These are phyloP conservation scores for Geodia barretti DNA, from an alignment of 37 sponge, comb jelly and placozoan genomes.

Conservation along the genomic window DNA sequence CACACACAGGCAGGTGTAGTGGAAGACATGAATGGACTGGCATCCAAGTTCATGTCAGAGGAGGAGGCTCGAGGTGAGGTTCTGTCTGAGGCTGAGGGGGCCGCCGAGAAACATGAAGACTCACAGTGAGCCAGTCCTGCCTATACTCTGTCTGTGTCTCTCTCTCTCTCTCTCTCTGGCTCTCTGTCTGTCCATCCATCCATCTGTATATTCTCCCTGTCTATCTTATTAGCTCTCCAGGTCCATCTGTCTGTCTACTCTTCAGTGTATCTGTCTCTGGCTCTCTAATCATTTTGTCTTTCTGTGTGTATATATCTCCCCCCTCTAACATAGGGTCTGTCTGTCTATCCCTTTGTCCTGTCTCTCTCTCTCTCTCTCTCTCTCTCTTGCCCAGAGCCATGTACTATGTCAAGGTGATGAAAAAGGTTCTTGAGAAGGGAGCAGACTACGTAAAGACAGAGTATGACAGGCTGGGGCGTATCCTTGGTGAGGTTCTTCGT, in stretches of 20 bases:
- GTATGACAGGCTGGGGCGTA: slow-evolving; percentile 71
- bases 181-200: not conserved
- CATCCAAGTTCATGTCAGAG: slow-evolving; percentile 52
- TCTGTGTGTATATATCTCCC: no score
- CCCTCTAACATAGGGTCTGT: no score
- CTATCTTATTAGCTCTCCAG: no score
- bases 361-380: not conserved
- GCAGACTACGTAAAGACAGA: slow-evolving; percentile 77
- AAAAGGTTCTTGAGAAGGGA: slow-evolving; percentile 87
- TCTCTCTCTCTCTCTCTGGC: not conserved
- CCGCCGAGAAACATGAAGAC: slow-evolving; percentile 21
- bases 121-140: slow-evolving; percentile 54
- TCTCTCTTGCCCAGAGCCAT: slow-evolving; percentile 26
- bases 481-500: slow-evolving; percentile 75
- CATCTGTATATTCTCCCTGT: no score
- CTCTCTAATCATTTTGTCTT: no score
- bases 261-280: no score
- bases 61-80: slow-evolving; percentile 46
- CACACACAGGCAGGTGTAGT: slow-evolving; percentile 77
- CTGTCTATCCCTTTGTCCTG: no score
- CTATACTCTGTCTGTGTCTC: not conserved
- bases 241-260: no score
- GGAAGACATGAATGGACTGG: slow-evolving; percentile 69
- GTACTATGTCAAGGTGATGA: slow-evolving; percentile 96
- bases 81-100: slow-evolving; percentile 39